Evolutionary conservation across 2,797 vertebrate genomes (phyloP).

Genomic region (Sebastes itinus): DNA sequence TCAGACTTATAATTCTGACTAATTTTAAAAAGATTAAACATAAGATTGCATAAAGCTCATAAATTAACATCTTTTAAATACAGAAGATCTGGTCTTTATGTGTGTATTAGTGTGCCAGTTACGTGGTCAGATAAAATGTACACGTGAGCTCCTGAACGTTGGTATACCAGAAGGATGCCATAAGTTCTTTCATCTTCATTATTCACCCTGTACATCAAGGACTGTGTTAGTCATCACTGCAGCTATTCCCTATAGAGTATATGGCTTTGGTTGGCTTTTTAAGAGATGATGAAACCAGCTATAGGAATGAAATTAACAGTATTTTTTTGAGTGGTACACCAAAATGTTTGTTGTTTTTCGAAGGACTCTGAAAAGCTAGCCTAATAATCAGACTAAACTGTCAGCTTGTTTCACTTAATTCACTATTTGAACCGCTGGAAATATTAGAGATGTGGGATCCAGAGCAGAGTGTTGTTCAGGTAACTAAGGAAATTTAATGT

Average conservation of each 20-base stretch:
- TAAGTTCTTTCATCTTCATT: background rate
- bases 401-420: background rate
- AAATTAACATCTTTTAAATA: background rate
- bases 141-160: background rate
- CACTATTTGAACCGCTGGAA: background rate
- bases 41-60: background rate
- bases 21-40: background rate
- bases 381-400: background rate
- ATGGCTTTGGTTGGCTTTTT: background rate
- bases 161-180: background rate
- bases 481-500: background rate
- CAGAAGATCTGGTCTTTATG: background rate
- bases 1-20: background rate
- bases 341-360: background rate
- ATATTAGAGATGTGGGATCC: background rate
- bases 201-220: constrained; percentile 1
- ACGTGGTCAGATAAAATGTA: background rate
- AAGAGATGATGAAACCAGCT: background rate
- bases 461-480: background rate
- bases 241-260: background rate
- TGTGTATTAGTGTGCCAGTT: fast-evolving
- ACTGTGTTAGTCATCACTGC: constrained; percentile 32
- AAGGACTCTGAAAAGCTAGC: background rate
- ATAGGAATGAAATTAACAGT: background rate
- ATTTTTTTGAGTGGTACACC: background rate